A percentile compares a stretch with the other conserved stretches of the same genome.
phyloP scores from a whole-genome alignment of 1,140 invertebrate species.

The Steinernema khuongi region DNA sequence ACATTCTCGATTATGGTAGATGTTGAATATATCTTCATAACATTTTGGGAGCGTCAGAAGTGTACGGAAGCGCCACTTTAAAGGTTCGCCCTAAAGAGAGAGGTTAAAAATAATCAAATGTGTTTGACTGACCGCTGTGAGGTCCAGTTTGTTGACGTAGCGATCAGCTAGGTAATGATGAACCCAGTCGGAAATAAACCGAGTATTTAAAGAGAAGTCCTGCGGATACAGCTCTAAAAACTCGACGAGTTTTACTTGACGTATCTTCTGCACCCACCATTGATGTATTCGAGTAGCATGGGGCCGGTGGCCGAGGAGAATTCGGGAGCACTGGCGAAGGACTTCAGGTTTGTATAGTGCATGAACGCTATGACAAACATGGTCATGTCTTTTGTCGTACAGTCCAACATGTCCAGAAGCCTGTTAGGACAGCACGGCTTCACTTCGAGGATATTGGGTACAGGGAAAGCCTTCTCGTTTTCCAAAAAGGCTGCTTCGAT shows the following conservation, averaged over 20 bases:
- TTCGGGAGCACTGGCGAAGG: background rate
- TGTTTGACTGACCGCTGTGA: background rate
- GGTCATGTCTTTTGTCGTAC: background rate
- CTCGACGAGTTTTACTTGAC: background rate
- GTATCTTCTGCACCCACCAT: background rate
- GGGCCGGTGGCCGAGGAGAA: background rate
- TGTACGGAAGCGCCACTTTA: background rate
- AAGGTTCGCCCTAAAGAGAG: background rate
- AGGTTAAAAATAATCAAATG: too few relatives aligned
- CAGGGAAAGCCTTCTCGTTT: too few relatives aligned
- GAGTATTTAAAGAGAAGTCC: background rate
- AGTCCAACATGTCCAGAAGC: background rate
- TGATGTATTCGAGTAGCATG: background rate
- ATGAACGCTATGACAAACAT: background rate
- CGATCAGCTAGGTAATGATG: background rate
- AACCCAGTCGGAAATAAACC: background rate
- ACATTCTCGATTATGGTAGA: background rate
- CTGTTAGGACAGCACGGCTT: background rate
- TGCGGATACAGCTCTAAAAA: background rate
- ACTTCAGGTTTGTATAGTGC: background rate
- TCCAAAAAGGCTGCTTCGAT: too few relatives aligned
- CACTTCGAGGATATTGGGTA: too few relatives aligned
- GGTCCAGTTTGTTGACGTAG: background rate
- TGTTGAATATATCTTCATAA: background rate
- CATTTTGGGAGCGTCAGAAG: background rate